Evolutionary conservation across 2,888 invertebrate genomes (phyloP).

Genomic region (Galerucella calmariensis): DNA sequence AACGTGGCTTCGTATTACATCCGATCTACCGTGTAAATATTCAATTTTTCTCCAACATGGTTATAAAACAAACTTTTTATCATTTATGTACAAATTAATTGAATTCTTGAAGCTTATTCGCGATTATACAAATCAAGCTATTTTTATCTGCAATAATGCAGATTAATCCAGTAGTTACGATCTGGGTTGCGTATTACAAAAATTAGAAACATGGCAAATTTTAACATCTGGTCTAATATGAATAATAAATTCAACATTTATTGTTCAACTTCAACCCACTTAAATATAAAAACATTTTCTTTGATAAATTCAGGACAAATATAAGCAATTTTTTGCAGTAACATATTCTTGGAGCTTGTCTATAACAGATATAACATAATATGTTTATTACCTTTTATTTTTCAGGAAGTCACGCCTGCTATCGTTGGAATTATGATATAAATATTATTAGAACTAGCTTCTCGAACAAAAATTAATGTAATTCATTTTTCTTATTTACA

Average conservation of each 20-base stretch:
- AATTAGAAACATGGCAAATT: background rate
- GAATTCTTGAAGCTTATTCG: background rate
- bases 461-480: no score
- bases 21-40: background rate
- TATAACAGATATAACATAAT: no score
- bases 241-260: background rate
- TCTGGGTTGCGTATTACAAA: background rate
- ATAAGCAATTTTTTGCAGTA: background rate
- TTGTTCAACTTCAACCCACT: conserved; percentile 14
- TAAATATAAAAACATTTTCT: conserved; percentile 7
- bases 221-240: background rate
- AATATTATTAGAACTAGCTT: no score
- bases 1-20: no score
- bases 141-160: background rate
- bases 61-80: background rate
- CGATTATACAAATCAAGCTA: background rate
- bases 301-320: conserved; percentile 1
- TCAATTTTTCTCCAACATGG: background rate
- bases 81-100: background rate
- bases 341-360: background rate
- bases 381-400: no score
- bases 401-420: no score
- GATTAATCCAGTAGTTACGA: background rate
- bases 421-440: no score
- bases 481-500: no score